Base-by-base conservation (phyloP, 1,140 invertebrate species). In the Lepidurus packardi region DNA sequence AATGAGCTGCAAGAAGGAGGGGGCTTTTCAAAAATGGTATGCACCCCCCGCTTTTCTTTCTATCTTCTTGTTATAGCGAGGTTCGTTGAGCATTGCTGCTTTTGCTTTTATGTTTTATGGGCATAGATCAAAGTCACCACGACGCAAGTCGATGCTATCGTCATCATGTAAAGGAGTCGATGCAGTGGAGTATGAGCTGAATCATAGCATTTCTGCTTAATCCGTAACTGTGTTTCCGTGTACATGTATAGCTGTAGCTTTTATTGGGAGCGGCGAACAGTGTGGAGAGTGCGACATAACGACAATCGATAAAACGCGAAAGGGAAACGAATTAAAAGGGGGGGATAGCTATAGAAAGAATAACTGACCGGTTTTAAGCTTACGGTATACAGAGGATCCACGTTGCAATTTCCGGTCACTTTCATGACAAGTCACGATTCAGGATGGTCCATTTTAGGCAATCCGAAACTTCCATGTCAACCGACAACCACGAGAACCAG, bases 341-440 rank as follows among this genome's bases (percentile, higher is more conserved):
- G 21, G 53, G 16, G 16, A 65, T 21, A 65, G 53, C 53, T 13
- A 21, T n/a, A 65, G 13, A 16, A 5, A 65, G 53, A 65, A 65
- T 7, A 65, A 13, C 53, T 16, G 21, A 65, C n/a, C 5, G 21
- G 6, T 65, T n/a, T 65, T 65, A 13, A n/a, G 21, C 53, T 65
- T 65, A 65, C 53, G 53, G 53, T 13, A 65, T 4, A 65, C 53
- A 65, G 21, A 65, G 53, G 53, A 65, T 13, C 53, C 53, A 65
- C 53, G 53, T 65, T 65, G 53, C 53, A 65, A 65, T 65, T 65
- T 65, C 53, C 53, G 53, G 53, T 65, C 53, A 65, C 53, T 65
- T 65, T 65, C 53, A 65, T 65, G 53, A 65, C 53, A 65, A 65
- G 53, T 65, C 53, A 65, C 53, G 53, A 65, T 65, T 65, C 53